Base-by-base conservation (phyloP, 1,140 invertebrate genomes). In the Cataglyphis hispanica region DNA sequence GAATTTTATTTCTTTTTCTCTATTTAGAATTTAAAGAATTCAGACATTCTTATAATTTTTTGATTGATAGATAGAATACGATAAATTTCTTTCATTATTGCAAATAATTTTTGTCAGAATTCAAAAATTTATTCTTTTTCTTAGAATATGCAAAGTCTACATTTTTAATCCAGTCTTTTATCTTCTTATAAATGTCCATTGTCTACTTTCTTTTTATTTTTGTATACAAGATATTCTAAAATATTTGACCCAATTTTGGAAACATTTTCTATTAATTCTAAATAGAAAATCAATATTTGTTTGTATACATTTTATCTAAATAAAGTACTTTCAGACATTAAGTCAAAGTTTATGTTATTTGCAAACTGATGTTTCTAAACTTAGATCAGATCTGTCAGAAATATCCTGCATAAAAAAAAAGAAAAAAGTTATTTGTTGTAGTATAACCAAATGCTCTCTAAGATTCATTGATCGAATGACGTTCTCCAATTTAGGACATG, bases 141-240 rank as follows among this genome's bases (percentile, higher is more conserved):
- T 72, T 31, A 81, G 6, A 61, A 72, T 74, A 46, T 83, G 37
- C n/a, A 83, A 74, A 83, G 72, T 72, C 67, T 83, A 83, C 27
- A 34, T 43, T 72, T 60, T 60, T 72, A 43, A 43, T 72, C 78
- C 78, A 83, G 78, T 83, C 78, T 83, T 80, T 69, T 70, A 50
- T 40, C 19, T 40, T 72, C 27, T 53, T 70, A 13, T 60, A 60
- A 61, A 74, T 72, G 46, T 46, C 1, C 37, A 43, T 2, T 7
- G 16, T 56, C 5, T 53, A 34, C 13, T 27, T 46, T 43, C 2
- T n/a, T 27, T 69, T 53, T 25, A 19, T 27, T 74, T 22, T 31
- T 43, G 3, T 50, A 60, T 2, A 72, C 16, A 72, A 37, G 5
- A 70, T 67, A n/a, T 60, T 37, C 3, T 13, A 46, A 43, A 60